Evolutionary conservation across 2,888 invertebrate species (phyloP), one percentile per base, ranked within the genome.

Genomic region (Strigamia transsilvanica): DNA sequence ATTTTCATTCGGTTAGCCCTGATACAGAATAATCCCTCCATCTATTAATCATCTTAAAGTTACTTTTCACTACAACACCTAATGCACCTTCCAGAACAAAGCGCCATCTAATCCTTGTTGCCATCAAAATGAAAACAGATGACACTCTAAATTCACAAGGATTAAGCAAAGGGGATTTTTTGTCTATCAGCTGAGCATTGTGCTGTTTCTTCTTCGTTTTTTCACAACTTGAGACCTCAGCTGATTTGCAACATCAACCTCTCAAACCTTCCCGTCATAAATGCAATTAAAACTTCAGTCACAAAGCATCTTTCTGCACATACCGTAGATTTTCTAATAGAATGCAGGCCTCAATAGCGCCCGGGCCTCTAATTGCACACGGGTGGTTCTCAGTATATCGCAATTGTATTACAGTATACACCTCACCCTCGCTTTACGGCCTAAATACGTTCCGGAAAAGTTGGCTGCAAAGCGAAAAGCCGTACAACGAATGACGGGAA

Each of bases 51-150:
- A 51, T 51, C 51, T 51, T 7, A 51, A 51, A 51, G 51, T 51
- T 18, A 51, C 51, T 51, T 51, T 51, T 51, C 51, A 51, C 51
- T 51, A 51, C 51, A 51, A 51, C 13, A 51, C 51, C 51, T 51
- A 51, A 51, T 51, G 7, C 51, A 18, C 51, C 51, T 51, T 51
- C 51, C 51, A 15, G 15, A 18, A 51, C 51, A 51, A n/a, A 51
- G 51, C 51, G 18, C 51, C n/a, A 51, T 51, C 51, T 51, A 51
- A 51, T 51, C 51, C 51, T n/a, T 51, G 51, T n/a, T 51, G 51
- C 51, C 51, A 51, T 51, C 6, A 51, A 51, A 51, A 51, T 51
- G 51, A 51, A 51, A 51, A 51, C 51, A 51, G 51, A 51, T 18
- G 51, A 51, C 51, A 51, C n/a, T n/a, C 51, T 4, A 51, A 51